Evolutionary conservation across 2,797 vertebrate genomes (phyloP).

Genomic region (Moxostoma hubbsi): DNA sequence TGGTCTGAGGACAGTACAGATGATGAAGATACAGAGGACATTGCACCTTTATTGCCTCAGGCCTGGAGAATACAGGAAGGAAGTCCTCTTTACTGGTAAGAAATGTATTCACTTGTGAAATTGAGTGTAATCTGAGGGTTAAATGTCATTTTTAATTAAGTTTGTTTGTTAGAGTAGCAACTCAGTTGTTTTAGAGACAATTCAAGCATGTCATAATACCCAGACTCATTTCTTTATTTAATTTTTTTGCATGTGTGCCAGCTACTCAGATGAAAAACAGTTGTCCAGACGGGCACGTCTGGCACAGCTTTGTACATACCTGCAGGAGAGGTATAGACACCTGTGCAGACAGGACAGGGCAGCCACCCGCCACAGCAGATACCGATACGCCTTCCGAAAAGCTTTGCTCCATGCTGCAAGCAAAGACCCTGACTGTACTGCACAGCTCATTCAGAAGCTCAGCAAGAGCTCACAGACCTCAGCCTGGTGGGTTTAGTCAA

Average conservation of each 20-base stretch:
- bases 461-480: conserved; percentile 76
- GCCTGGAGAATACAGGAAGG: conserved; percentile 86
- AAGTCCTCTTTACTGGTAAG: conserved; percentile 80
- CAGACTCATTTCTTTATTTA: neutral
- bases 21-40: conserved; percentile 84
- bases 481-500: conserved; percentile 76
- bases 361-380: conserved; percentile 91
- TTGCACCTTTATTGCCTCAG: conserved; percentile 83
- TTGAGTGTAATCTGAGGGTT: too few relatives aligned
- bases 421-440: conserved; percentile 88
- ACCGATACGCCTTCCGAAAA: conserved; percentile 91
- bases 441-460: conserved; percentile 88
- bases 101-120: neutral
- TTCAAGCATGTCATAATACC: neutral
- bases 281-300: conserved; percentile 88
- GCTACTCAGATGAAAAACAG: conserved; percentile 79
- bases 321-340: conserved; percentile 98
- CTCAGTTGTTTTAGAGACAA: neutral
- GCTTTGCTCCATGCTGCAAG: conserved; percentile 94
- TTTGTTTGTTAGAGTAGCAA: neutral
- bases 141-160: neutral
- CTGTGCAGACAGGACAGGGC: conserved; percentile 96
- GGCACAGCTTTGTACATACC: conserved; percentile 94
- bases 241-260: conserved; percentile 57
- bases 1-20: conserved; percentile 98